Conservation (phyloP, 2,113 vertebrate genomes). For the Trematocara nigrifrons region DNA sequence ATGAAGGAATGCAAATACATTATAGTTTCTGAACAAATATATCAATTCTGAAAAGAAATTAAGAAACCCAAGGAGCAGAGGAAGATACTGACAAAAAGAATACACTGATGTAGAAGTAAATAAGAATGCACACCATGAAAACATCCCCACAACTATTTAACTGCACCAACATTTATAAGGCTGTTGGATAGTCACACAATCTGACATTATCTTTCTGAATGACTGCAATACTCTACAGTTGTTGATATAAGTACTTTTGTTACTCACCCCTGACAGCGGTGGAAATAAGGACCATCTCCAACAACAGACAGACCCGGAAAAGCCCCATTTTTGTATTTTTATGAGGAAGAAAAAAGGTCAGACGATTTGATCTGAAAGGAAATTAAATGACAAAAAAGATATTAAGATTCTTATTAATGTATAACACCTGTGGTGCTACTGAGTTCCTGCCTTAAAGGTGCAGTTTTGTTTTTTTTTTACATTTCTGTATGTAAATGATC, state of each 20-base stretch:
- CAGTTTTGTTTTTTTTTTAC: accelerated
- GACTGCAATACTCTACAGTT: background rate
- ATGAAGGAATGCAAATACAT: background rate
- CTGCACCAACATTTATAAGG: background rate
- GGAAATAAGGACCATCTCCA: constrained; percentile 47
- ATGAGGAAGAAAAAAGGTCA: background rate
- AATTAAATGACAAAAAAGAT: background rate
- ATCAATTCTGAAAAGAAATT: background rate
- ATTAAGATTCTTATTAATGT: background rate
- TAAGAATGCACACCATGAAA: background rate
- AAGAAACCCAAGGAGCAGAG: background rate
- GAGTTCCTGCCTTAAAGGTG: background rate
- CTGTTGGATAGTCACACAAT: background rate
- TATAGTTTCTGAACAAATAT: background rate
- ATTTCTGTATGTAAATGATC: background rate
- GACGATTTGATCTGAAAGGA: background rate
- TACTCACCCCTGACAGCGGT: constrained; percentile 57
- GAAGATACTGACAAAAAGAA: background rate
- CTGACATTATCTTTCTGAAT: background rate
- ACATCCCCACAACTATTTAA: background rate
- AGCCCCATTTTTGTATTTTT: constrained; percentile 35
- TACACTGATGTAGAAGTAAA: background rate
- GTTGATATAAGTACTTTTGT: background rate
- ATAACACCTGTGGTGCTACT: background rate
- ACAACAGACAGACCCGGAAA: constrained; percentile 20